Base-by-base conservation (phyloP, 2,113 vertebrate species). In the Cervus canadensis region DNA sequence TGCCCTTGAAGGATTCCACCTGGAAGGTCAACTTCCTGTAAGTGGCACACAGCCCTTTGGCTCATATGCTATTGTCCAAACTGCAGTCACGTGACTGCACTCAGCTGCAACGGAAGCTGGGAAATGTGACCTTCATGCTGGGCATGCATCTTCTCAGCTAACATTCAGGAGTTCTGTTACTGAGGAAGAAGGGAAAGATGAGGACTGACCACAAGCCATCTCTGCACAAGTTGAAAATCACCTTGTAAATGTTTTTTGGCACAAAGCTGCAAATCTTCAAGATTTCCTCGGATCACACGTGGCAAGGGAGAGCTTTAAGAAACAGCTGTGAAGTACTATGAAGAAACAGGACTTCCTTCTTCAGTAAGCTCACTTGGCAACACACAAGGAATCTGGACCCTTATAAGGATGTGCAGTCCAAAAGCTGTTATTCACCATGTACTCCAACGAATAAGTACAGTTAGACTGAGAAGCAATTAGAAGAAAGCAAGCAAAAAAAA, bases 371-470 rank as follows among this genome's bases (percentile, higher is more conserved):
- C 74, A 36, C 48, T 64, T n/a, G 50, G 40, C 48, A 83, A 33
- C n/a, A 17, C 0, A 60, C n/a, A 19, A 64, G 50, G n/a, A 83
- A 36, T 16, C 48, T 64, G 33, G 74, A 56, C 4, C 16, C 30
- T 74, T 16, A 33, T 0, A 33, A 40, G 13, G 5, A 62, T 1
- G 13, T 10, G 26, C 26, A 21, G 0, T 21, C 17, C 54, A 50
- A 28, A 71, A 33, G 25, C 0, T 11, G 10, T 7, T 30, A 12
- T 3, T 83, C 79, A 26, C 50, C 76, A 8, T 1, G 7, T 30
- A 23, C 30, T 33, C 64, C 9, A 13, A 81, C 30, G n/a, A 30
- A 43, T 54, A 56, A 78, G 30, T 12, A 7, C 14, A 5, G 45
- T 3, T 15, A 40, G 67, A 79, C 0, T 48, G 67, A 85, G 56